Percentiles rank a stretch among this genome's conserved stretches.
Conservation (phyloP, 2,888 invertebrate genomes). For the Eretmocerus hayati region DNA sequence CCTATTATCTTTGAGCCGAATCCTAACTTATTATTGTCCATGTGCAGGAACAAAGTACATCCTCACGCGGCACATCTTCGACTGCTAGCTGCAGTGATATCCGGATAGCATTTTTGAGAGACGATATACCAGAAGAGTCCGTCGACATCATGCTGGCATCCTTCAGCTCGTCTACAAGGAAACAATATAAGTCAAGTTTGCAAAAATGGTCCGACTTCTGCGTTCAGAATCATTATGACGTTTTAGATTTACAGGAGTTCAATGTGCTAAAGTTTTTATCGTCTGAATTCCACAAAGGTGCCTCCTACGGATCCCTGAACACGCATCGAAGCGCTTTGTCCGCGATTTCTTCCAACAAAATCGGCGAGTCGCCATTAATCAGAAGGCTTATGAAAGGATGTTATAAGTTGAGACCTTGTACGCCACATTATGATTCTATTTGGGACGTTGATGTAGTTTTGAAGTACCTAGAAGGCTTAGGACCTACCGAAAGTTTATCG, state of each 20-base stretch:
- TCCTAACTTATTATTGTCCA: background rate
- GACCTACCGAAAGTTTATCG: background rate
- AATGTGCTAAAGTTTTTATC: background rate
- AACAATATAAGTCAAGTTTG: background rate
- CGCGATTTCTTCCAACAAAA: background rate
- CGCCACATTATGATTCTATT: constrained; percentile 21
- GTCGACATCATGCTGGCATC: constrained; percentile 1
- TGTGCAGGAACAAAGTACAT: background rate
- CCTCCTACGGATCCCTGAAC: background rate
- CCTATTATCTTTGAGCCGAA: background rate
- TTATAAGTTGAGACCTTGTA: constrained; percentile 19
- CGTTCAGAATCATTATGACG: background rate
- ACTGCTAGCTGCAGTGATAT: background rate
- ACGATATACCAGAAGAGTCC: background rate
- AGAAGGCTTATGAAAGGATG: constrained; percentile 25
- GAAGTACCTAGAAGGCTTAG: constrained; percentile 10
- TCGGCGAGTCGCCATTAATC: background rate
- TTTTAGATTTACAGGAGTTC: background rate
- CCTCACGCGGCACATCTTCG: background rate
- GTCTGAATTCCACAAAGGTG: background rate
- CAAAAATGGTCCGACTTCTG: background rate
- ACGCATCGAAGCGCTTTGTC: background rate
- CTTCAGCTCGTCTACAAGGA: background rate
- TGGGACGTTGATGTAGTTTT: constrained; percentile 26
- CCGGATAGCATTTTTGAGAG: background rate